A percentile compares a stretch with the other conserved stretches of the same genome.
These are phyloP conservation scores for Sardina pilchardus DNA, from an alignment of 2,113 vertebrate species.

Conservation along the genomic window DNA sequence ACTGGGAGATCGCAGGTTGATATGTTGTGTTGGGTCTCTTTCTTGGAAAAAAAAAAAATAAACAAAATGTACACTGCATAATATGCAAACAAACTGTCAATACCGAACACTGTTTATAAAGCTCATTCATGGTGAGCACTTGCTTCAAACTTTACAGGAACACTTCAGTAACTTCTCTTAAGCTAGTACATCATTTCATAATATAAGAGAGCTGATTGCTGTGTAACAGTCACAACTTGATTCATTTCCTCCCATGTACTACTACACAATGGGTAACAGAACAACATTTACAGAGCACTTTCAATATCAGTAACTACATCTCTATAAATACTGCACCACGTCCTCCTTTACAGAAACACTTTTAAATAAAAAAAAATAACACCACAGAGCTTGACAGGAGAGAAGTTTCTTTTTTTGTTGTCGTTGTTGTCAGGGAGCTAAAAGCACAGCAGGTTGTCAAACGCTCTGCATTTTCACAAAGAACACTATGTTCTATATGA, in stretches of 20 bases:
- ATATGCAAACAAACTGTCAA: not conserved
- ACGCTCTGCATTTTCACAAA: not conserved
- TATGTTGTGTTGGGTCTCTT: not conserved
- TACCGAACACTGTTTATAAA: not conserved
- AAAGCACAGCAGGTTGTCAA: not conserved
- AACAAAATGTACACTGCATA: conserved; percentile 12
- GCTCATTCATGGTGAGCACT: not conserved
- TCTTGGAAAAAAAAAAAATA: not conserved
- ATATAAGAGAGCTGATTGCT: not conserved
- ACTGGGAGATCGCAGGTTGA: not conserved
- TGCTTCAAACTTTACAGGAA: not conserved
- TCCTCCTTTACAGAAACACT: not conserved
- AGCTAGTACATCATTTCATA: not conserved
- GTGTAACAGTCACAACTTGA: not conserved
- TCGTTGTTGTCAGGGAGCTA: not conserved
- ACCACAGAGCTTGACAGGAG: conserved; percentile 37
- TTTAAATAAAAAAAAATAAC: conserved; percentile 37
- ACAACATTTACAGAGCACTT: not conserved
- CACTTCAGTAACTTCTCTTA: not conserved
- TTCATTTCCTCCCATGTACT: not conserved
- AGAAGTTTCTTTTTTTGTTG: conserved; percentile 29
- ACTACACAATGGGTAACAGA: not conserved
- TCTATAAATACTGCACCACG: conserved; percentile 21
- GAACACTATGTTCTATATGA: not conserved
- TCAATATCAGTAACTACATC: conserved; percentile 5